Base-by-base conservation (phyloP, 2,113 vertebrate genomes). In the Daboia siamensis region DNA sequence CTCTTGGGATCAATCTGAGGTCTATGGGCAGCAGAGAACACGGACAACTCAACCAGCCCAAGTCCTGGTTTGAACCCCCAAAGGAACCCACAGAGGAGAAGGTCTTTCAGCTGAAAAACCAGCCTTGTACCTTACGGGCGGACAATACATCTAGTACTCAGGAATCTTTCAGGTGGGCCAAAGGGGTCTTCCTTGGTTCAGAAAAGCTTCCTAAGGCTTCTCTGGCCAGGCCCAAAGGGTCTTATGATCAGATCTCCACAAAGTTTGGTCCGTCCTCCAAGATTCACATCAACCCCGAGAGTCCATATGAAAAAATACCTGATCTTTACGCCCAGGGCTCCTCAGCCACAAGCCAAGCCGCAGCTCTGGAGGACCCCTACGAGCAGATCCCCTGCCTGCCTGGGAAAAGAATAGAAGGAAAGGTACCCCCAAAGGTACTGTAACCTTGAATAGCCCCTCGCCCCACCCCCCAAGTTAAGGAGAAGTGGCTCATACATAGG, bases 371-470 rank as follows among this genome's bases (percentile, higher is more conserved):
- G 33, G 91, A 95, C 86, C 92, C 92, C 69, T 95, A 95, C 1
- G 93, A 96, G 52, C 91, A 93, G 11, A 93, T 94, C 3, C 86
- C 93, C 33, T 93, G 48, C 5, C 84, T 64, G 15, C 44, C 57
- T 11, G n/a, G 85, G 90, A 96, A 92, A 89, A 95, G 39, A 93
- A 94, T 85, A 5, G 93, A 91, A 52, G 46, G 87, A 1, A 91
- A 93, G 55, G 23, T 46, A 85, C 91, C 48, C 24, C 86, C 86
- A 9, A 97, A 97, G 97, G 97, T 97, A 95, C n/a, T 6, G 33
- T 33, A 23, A 51, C 23, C 11, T 20, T n/a, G 1, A 17, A 33
- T n/a, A 9, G 9, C 39, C 17, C 48, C 48, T 9, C 39, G 39
- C 39, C 48, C 48, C 8, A 7, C 0, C 0, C 33, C 33, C 74